These are phyloP conservation scores for Pachyseris speciosa DNA, from an alignment of 64 coral and sea anemone genomes.

Conservation along the genomic window DNA sequence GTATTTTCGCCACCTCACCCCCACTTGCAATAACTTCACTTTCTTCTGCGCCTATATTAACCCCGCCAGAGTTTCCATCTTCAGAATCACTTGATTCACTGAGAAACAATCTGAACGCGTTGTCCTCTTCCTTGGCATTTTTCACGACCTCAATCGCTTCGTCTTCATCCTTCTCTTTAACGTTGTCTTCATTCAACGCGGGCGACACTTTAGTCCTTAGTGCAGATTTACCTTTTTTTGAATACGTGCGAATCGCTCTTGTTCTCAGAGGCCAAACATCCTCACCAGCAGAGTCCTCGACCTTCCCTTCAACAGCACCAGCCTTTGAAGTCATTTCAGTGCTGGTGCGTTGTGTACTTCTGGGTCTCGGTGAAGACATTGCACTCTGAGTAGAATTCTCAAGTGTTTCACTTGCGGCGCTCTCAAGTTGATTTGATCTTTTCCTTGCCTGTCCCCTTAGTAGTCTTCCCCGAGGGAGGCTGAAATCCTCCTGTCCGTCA, in stretches of 20 bases:
- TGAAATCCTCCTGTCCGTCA: not conserved
- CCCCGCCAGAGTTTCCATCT: not conserved
- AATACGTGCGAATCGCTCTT: not conserved
- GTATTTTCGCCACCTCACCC: not conserved
- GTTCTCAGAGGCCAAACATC: not conserved
- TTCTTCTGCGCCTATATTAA: not conserved
- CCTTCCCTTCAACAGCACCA: no score
- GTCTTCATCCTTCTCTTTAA: not conserved
- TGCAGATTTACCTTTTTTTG: not conserved
- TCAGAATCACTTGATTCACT: constrained; percentile 68
- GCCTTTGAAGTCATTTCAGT: not conserved
- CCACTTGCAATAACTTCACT: not conserved
- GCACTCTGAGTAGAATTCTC: not conserved
- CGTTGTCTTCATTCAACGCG: not conserved
- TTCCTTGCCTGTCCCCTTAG: not conserved
- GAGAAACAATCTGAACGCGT: constrained; percentile 39
- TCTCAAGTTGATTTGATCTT: not conserved
- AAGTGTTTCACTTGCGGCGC: not conserved
- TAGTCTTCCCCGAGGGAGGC: not conserved
- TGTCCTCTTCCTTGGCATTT: no score
- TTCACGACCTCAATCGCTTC: no score
- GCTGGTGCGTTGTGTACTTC: not conserved
- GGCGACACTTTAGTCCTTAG: not conserved
- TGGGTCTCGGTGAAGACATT: not conserved
- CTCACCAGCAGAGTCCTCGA: not conserved